phyloP scores from a whole-genome alignment of 2,888 invertebrate genomes.

The Blastobasis lacticolella region DNA sequence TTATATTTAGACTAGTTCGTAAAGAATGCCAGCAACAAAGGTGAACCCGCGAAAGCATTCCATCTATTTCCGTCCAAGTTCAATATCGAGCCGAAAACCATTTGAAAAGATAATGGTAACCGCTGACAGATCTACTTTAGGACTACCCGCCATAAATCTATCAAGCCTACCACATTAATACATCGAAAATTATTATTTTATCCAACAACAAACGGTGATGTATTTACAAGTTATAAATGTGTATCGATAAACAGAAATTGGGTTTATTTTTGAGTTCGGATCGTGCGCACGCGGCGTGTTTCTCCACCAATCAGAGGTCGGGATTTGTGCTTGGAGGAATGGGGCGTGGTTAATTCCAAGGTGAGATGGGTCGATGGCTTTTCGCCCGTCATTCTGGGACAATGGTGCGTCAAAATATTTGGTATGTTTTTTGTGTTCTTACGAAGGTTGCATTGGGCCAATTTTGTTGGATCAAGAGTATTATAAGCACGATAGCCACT shows the following conservation, averaged over 20 bases:
- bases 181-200: slow-evolving; percentile 19
- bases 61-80: slow-evolving; percentile 7
- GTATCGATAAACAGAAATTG: slow-evolving; percentile 11
- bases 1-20: too few relatives aligned
- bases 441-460: not conserved
- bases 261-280: slow-evolving; percentile 13
- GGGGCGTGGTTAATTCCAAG: slow-evolving; percentile 14
- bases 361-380: slow-evolving; percentile 9
- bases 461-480: too few relatives aligned
- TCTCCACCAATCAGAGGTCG: slow-evolving; percentile 15
- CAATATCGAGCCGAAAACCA: slow-evolving; percentile 8
- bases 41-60: not conserved
- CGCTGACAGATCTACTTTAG: slow-evolving; percentile 20
- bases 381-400: slow-evolving; percentile 13
- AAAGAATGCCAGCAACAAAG: too few relatives aligned
- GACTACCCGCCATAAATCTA: slow-evolving; percentile 12
- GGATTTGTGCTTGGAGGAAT: slow-evolving; percentile 10
- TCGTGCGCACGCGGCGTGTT: slow-evolving; percentile 15
- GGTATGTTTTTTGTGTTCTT: slow-evolving; percentile 2
- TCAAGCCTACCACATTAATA: slow-evolving; percentile 12
- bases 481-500: too few relatives aligned
- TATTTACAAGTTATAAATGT: slow-evolving; percentile 21
- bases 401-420: slow-evolving; percentile 22
- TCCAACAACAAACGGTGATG: slow-evolving; percentile 18
- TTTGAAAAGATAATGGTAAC: slow-evolving; percentile 8